phyloP scores from a whole-genome alignment of 2,888 invertebrate species.

The Alloscopus bannaensis region DNA sequence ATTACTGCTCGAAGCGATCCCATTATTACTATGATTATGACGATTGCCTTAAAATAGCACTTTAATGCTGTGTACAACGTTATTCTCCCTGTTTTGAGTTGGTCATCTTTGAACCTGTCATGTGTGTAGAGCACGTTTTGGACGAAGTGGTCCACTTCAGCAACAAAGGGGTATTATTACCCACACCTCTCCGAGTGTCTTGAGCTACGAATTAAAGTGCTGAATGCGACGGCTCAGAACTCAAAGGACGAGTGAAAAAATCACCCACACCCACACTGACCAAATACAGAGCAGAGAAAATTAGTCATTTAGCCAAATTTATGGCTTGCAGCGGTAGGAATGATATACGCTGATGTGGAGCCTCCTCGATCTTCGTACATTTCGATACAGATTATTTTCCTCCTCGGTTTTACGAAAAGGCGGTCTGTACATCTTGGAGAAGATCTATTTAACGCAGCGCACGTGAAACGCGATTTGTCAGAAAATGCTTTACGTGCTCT shows the following conservation, averaged over 20 bases:
- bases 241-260: conserved; percentile 12
- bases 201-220: no score
- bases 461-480: no score
- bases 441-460: no score
- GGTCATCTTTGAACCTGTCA: conserved; percentile 40
- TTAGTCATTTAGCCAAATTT: conserved; percentile 21
- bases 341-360: no score
- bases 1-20: conserved; percentile 33
- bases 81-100: conserved; percentile 45
- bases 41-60: conserved; percentile 37
- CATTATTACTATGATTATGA: conserved; percentile 26
- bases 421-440: no score
- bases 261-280: conserved; percentile 41
- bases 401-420: no score
- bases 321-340: neutral
- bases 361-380: no score
- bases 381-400: no score
- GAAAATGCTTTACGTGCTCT: no score
- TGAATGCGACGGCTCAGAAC: neutral
- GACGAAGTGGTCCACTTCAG: neutral
- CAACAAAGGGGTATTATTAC: neutral
- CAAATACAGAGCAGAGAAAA: conserved; percentile 52
- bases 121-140: neutral
- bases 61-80: conserved; percentile 19
- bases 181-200: no score